Percentiles rank a stretch among this genome's conserved stretches.
phyloP scores from a whole-genome alignment of 2,888 invertebrate species.

The Acanthosepion lycidas region DNA sequence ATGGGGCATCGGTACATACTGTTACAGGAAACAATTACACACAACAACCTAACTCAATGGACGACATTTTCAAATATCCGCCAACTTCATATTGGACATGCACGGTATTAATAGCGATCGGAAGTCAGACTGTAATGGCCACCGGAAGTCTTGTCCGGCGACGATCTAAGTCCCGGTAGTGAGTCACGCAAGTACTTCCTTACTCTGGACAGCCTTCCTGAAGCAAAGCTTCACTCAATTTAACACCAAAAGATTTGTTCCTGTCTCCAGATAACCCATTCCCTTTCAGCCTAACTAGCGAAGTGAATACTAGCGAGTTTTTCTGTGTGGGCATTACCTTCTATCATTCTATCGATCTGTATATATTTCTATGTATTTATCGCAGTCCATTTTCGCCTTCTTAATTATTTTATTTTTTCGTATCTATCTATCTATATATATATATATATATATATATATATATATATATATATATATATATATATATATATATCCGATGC shows the following conservation, averaged over 20 bases:
- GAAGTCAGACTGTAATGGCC: neutral
- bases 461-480: too few species aligned
- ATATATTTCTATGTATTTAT: neutral
- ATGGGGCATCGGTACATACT: neutral
- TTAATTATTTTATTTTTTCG: too few species aligned
- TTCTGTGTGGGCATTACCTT: neutral
- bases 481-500: too few species aligned
- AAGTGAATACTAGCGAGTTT: too few species aligned
- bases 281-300: neutral
- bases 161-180: neutral
- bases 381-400: too few species aligned
- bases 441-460: too few species aligned
- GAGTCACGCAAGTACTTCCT: neutral
- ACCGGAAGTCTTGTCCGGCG: conserved; percentile 25
- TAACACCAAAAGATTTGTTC: neutral
- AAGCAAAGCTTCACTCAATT: neutral
- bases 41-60: neutral
- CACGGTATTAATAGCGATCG: neutral
- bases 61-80: neutral
- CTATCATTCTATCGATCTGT: neutral
- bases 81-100: neutral
- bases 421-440: too few species aligned
- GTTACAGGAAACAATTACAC: neutral
- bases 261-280: neutral
- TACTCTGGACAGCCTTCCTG: neutral